These are phyloP conservation scores for Adela reaumurella DNA, from an alignment of 2,888 invertebrate genomes.

Conservation along the genomic window DNA sequence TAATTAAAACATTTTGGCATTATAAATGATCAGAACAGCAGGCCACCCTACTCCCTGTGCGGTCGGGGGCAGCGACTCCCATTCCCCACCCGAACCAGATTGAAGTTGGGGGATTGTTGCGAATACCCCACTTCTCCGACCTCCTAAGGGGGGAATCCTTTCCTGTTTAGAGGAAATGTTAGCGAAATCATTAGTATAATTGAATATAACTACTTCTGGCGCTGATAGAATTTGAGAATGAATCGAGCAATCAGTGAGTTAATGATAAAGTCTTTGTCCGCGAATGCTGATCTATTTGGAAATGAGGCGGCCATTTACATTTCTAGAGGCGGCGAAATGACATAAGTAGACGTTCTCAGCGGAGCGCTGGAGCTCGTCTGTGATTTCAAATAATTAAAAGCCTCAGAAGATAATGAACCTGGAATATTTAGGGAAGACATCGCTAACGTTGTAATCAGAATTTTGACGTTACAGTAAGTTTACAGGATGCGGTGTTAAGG, in stretches of 20 bases:
- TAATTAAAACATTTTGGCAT: conserved; percentile 61
- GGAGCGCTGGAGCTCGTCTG: too few species aligned
- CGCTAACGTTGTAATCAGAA: too few species aligned
- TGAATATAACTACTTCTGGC: not conserved
- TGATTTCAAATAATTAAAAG: too few species aligned
- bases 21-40: conserved; percentile 49
- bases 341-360: too few species aligned
- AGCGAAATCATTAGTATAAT: not conserved
- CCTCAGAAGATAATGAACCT: too few species aligned
- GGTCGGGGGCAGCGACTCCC: not conserved
- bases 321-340: too few species aligned
- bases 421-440: too few species aligned
- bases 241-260: not conserved
- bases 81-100: too few species aligned
- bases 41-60: conserved; percentile 2
- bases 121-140: conserved; percentile 1
- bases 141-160: conserved; percentile 1
- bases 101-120: not conserved
- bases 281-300: too few species aligned
- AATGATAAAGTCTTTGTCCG: not conserved
- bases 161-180: not conserved
- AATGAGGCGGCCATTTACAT: too few species aligned
- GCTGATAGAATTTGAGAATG: not conserved
- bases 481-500: too few species aligned
- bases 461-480: too few species aligned